Percentiles rank a stretch among this genome's conserved stretches.
These are phyloP conservation scores for Corapipo altera DNA, from an alignment of 2,113 vertebrate genomes.

Conservation along the genomic window DNA sequence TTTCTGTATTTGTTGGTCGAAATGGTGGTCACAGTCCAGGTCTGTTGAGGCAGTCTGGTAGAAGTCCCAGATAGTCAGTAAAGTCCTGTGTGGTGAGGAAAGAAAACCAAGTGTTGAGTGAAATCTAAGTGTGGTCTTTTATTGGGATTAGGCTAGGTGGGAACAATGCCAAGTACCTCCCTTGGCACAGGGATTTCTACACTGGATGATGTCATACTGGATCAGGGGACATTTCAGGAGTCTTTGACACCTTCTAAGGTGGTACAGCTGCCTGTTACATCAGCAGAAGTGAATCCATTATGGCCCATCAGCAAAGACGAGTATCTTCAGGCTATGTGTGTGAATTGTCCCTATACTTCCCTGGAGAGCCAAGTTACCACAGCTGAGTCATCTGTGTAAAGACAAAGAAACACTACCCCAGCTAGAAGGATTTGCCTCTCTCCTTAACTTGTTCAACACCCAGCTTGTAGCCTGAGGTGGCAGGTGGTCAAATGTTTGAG, in stretches of 20 bases:
- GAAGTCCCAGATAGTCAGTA: not conserved
- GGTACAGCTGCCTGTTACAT: not conserved
- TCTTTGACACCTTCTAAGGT: not conserved
- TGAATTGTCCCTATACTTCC: not conserved
- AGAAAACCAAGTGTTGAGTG: not conserved
- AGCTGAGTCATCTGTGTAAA: not conserved
- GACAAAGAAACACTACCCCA: not conserved
- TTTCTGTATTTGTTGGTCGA: not conserved
- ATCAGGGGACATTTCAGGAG: not conserved
- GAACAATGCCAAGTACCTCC: not conserved
- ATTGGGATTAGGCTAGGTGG: not conserved
- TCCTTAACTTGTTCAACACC: not conserved
- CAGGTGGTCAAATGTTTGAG: not conserved
- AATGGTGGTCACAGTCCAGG: not conserved
- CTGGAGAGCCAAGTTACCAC: not conserved
- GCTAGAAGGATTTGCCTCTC: not conserved
- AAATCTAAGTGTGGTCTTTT: not conserved
- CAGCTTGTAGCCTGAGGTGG: not conserved
- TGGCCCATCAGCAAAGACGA: not conserved
- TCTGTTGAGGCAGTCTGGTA: too few species aligned
- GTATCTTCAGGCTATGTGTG: not conserved
- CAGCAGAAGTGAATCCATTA: not conserved
- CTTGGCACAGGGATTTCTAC: not conserved
- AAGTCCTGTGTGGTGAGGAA: not conserved
- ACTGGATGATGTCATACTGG: not conserved